Conservation (phyloP, 2,888 invertebrate genomes). For the Trichopoda pennipes region DNA sequence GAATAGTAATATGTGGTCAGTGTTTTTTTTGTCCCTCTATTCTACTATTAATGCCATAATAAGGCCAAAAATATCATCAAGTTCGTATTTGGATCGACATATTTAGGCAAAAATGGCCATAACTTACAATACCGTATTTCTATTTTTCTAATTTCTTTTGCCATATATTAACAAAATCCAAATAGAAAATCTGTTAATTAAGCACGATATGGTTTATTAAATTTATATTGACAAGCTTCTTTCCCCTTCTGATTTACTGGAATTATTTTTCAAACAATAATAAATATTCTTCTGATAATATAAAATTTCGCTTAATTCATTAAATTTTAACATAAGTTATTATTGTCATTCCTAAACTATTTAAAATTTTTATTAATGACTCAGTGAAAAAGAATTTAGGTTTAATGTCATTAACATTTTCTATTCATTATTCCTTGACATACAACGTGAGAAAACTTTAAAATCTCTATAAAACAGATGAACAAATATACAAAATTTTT, state of each 20-base stretch:
- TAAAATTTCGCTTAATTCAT: slow-evolving; percentile 45
- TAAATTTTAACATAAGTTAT: background rate
- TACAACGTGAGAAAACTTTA: slow-evolving; percentile 60
- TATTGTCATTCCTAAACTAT: slow-evolving; percentile 4
- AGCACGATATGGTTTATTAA: no score
- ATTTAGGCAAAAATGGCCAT: no score
- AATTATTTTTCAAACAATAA: slow-evolving; percentile 27
- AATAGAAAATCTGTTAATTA: no score
- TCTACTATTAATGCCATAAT: no score
- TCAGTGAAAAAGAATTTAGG: slow-evolving; percentile 42
- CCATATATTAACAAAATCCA: no score
- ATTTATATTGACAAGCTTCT: background rate
- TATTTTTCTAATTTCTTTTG: no score
- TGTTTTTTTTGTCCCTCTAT: no score
- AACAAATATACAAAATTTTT: slow-evolving; percentile 8
- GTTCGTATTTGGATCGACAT: no score
- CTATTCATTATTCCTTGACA: background rate
- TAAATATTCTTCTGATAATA: slow-evolving; percentile 44
- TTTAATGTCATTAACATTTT: slow-evolving; percentile 17
- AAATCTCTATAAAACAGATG: slow-evolving; percentile 32
- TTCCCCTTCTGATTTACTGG: background rate
- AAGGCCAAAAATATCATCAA: no score
- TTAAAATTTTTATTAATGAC: slow-evolving; percentile 53
- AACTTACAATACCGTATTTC: no score
- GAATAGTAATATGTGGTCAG: no score